Evolutionary conservation across 2,113 vertebrate species (phyloP).

Genomic region (Hippocampus comes): DNA sequence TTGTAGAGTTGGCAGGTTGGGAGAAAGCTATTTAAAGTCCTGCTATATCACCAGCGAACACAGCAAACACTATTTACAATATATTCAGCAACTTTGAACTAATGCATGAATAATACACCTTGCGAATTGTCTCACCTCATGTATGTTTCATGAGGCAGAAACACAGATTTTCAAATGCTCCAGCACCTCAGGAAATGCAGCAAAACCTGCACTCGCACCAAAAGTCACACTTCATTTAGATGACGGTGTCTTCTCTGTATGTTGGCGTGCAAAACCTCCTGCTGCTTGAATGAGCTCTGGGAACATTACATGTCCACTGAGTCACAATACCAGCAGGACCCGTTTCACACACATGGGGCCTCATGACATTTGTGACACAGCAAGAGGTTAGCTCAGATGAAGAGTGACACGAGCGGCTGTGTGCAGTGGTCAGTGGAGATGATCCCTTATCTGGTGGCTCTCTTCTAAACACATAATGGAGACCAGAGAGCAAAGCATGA

Average conservation of each 20-base stretch:
- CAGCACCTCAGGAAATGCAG: slow-evolving; percentile 13
- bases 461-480: background rate
- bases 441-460: background rate
- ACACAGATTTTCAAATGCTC: slow-evolving; percentile 21
- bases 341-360: slow-evolving; percentile 3
- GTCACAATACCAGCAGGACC: slow-evolving; percentile 10
- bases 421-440: slow-evolving; percentile 1
- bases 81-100: slow-evolving; percentile 29
- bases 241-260: background rate
- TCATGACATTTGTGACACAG: slow-evolving; percentile 7
- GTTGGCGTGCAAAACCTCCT: slow-evolving; percentile 27
- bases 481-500: background rate
- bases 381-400: background rate
- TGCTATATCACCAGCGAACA: background rate
- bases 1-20: background rate
- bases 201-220: slow-evolving; percentile 1
- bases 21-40: slow-evolving; percentile 6
- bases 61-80: slow-evolving; percentile 12
- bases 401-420: background rate
- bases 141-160: slow-evolving; percentile 47
- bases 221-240: slow-evolving; percentile 37
- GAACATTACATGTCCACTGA: slow-evolving; percentile 12
- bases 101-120: slow-evolving; percentile 45
- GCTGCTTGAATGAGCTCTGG: slow-evolving; percentile 26
- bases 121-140: slow-evolving; percentile 43